A percentile compares a stretch with the other conserved stretches of the same genome.
These are phyloP conservation scores for Linepithema humile DNA, from an alignment of 1,140 invertebrate species.

Conservation along the genomic window DNA sequence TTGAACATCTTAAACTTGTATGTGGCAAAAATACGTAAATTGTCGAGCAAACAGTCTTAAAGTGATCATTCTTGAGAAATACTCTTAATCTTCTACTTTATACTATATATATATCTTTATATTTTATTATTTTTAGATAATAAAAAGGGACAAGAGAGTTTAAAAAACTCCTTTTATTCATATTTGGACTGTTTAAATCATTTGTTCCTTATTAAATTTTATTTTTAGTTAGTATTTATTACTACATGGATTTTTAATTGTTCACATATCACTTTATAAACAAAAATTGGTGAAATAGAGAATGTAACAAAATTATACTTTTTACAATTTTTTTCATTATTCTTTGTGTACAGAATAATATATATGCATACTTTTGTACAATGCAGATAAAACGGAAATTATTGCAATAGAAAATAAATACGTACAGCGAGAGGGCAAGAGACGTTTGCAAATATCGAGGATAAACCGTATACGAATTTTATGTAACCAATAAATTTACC, in stretches of 20 bases:
- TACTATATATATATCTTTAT: background rate
- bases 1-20: slow-evolving; percentile 18
- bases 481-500: background rate
- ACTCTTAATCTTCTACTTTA: background rate
- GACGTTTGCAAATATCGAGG: background rate
- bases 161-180: too few relatives aligned
- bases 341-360: too few relatives aligned
- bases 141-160: too few relatives aligned
- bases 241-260: too few relatives aligned
- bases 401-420: background rate
- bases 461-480: background rate
- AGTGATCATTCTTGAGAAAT: background rate
- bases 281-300: too few relatives aligned
- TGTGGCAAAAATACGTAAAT: slow-evolving; percentile 20
- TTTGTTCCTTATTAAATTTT: too few relatives aligned
- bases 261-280: too few relatives aligned
- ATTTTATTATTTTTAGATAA: too few relatives aligned
- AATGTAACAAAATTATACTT: too few relatives aligned
- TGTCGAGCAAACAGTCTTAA: background rate
- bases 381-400: background rate
- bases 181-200: too few relatives aligned
- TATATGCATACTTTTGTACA: too few relatives aligned
- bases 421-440: background rate
- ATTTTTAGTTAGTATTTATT: too few relatives aligned
- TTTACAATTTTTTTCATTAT: background rate